Conservation (phyloP, 2,113 vertebrate genomes). For the Percopsis transmontana region DNA sequence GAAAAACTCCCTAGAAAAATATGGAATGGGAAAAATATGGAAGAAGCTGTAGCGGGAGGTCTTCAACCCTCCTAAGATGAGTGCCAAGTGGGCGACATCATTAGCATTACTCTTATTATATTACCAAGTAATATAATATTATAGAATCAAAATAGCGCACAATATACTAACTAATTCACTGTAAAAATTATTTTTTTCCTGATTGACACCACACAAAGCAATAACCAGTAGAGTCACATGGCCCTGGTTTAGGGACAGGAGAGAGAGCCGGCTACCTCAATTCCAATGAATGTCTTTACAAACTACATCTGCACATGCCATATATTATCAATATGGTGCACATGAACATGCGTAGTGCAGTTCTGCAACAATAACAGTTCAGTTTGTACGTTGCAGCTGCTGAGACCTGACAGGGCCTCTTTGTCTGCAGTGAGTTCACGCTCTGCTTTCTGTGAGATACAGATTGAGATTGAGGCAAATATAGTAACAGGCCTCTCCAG, state of each 20-base stretch:
- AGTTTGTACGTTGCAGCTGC: background rate
- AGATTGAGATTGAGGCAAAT: constrained; percentile 35
- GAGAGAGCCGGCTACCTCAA: background rate
- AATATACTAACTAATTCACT: too few relatives aligned
- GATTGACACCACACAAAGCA: too few relatives aligned
- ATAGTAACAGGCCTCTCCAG: constrained; percentile 26
- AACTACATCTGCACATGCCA: background rate
- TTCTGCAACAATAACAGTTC: background rate
- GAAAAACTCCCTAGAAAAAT: too few relatives aligned
- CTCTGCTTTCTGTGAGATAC: constrained; percentile 8
- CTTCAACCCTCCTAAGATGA: too few relatives aligned
- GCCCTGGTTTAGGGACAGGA: background rate
- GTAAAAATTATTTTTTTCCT: too few relatives aligned
- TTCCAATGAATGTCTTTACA: background rate
- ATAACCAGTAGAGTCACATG: too few relatives aligned
- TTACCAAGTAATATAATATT: too few relatives aligned
- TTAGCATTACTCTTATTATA: too few relatives aligned
- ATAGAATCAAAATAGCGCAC: too few relatives aligned
- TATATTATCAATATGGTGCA: background rate
- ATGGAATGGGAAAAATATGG: too few relatives aligned
- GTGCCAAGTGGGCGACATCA: too few relatives aligned
- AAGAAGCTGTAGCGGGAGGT: too few relatives aligned
- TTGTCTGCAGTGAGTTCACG: background rate
- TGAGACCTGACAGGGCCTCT: background rate
- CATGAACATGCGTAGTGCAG: background rate